Conservation (phyloP, 2,888 invertebrate genomes). For the Autographa pulchrina region DNA sequence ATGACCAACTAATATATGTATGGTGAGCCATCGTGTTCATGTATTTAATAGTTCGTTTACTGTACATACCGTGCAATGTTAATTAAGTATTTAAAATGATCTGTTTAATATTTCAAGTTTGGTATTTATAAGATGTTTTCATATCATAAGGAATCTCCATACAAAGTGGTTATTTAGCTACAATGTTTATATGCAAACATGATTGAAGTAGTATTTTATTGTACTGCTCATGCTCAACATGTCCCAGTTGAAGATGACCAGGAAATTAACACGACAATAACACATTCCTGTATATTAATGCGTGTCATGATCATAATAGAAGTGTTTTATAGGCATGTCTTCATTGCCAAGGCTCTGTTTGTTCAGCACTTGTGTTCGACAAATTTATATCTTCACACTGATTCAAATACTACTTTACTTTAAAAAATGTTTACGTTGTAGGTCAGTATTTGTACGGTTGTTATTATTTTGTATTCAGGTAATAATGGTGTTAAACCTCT, state of each 20-base stretch:
- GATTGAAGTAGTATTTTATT: conserved; percentile 56
- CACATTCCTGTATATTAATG: conserved; percentile 79
- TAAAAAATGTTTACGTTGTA: conserved; percentile 7
- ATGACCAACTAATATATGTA: conserved; percentile 16
- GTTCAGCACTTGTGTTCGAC: conserved; percentile 65
- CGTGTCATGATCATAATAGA: conserved; percentile 77
- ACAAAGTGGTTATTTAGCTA: conserved; percentile 46
- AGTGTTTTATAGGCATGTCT: conserved; percentile 74
- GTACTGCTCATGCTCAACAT: conserved; percentile 60
- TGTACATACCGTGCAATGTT: conserved; percentile 39
- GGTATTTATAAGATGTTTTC: conserved; percentile 48
- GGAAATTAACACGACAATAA: conserved; percentile 74
- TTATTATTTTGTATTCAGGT: conserved; percentile 21
- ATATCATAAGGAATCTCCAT: conserved; percentile 54
- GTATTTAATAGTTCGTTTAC: conserved; percentile 44
- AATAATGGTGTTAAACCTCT: conserved; percentile 29
- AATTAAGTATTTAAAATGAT: conserved; percentile 34
- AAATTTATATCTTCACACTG: conserved; percentile 56
- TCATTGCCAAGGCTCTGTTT: conserved; percentile 71
- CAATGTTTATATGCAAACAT: conserved; percentile 43
- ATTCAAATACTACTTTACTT: conserved; percentile 34
- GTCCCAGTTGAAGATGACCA: conserved; percentile 74
- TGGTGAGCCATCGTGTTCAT: conserved; percentile 26
- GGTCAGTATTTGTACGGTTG: not conserved
- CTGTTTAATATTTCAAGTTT: conserved; percentile 47